Evolutionary conservation across 2,113 vertebrate species (phyloP).

Genomic region (Triplophysa rosa): DNA sequence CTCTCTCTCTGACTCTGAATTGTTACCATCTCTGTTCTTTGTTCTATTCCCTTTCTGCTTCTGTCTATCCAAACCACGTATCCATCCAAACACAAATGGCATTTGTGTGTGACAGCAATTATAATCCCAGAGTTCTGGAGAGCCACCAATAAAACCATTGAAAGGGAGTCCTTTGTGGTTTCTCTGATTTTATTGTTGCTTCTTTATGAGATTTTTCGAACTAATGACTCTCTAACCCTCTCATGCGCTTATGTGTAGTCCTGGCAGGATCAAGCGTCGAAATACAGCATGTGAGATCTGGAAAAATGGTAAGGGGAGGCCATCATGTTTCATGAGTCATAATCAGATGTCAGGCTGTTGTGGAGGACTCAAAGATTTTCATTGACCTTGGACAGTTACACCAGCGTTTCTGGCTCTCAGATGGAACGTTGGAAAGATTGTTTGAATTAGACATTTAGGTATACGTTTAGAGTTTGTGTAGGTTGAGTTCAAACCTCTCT

Average conservation of each 20-base stretch:
- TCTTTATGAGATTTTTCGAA: constrained; percentile 64
- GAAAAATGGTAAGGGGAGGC: not conserved
- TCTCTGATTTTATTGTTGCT: constrained; percentile 60
- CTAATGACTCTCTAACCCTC: constrained; percentile 3
- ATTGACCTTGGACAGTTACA: constrained; percentile 38
- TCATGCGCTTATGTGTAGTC: not conserved
- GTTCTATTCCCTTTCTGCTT: constrained; percentile 45
- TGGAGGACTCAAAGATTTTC: constrained; percentile 37
- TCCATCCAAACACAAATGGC: constrained; percentile 44
- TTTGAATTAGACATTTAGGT: constrained; percentile 48
- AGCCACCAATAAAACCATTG: constrained; percentile 41
- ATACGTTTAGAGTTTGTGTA: constrained; percentile 2
- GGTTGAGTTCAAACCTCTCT: constrained; percentile 16
- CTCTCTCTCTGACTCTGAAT: constrained; percentile 35
- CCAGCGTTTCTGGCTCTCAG: constrained; percentile 24
- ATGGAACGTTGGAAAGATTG: constrained; percentile 37
- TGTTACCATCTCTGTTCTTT: constrained; percentile 42
- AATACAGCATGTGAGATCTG: not conserved
- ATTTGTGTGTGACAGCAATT: constrained; percentile 49
- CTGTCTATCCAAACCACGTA: constrained; percentile 41
- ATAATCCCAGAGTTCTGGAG: constrained; percentile 51
- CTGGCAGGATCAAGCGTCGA: not conserved
- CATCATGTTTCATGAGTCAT: constrained; percentile 14
- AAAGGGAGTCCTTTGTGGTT: constrained; percentile 39
- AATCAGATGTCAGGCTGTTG: constrained; percentile 13